Conservation (phyloP, 2,888 invertebrate species). For the Neoaliturus tenellus region DNA sequence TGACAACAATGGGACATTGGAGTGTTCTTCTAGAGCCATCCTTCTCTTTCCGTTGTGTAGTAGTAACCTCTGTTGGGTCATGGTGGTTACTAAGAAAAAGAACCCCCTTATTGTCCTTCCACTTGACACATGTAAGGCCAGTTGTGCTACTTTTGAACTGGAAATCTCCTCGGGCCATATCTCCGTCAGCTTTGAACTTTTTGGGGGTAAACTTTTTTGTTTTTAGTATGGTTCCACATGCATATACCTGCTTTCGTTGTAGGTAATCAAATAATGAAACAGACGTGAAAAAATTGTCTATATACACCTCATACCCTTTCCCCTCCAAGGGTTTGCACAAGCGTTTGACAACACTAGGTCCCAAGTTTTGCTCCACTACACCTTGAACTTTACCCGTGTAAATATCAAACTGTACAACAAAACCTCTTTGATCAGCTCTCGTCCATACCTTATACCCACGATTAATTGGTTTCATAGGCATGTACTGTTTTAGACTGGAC, state of each 20-base stretch:
- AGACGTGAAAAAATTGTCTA: slow-evolving; percentile 38
- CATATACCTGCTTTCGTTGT: slow-evolving; percentile 3
- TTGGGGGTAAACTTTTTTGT: slow-evolving; percentile 28
- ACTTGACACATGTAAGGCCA: no score
- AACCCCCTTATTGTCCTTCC: no score
- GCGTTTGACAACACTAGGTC: no score
- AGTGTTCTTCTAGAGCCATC: slow-evolving; percentile 17
- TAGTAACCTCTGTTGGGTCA: background rate
- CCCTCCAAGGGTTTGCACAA: background rate
- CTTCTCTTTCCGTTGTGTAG: slow-evolving; percentile 29
- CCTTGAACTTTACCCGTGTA: background rate
- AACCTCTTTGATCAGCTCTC: background rate
- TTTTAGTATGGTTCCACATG: slow-evolving; percentile 32
- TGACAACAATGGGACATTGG: slow-evolving; percentile 40
- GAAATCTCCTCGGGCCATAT: background rate
- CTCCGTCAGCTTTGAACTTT: background rate
- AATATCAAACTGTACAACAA: background rate
- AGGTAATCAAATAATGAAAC: background rate
- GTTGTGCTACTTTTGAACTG: background rate
- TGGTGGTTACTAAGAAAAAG: no score
- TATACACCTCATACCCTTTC: slow-evolving; percentile 34
- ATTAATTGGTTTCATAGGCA: background rate
- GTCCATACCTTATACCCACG: background rate
- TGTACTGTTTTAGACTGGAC: background rate
- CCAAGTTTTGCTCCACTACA: background rate